A percentile compares a stretch with the other conserved stretches of the same genome.
Evolutionary conservation across 2,797 vertebrate species (phyloP).

Genomic region (Furcifer pardalis): DNA sequence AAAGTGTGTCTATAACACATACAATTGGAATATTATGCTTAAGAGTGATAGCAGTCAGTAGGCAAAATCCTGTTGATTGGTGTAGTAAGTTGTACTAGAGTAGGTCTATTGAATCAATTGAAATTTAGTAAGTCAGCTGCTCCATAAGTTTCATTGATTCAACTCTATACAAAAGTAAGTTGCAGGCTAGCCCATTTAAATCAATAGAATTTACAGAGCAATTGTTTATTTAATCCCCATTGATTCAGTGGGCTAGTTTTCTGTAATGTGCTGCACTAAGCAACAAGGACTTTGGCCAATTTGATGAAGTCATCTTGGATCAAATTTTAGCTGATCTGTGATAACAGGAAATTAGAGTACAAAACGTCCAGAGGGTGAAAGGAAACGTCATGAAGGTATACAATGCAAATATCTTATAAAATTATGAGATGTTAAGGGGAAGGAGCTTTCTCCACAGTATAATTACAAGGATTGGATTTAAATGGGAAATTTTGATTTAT

Average conservation of each 20-base stretch:
- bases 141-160: too few species aligned
- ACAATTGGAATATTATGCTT: background rate
- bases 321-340: background rate
- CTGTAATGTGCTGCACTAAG: too few species aligned
- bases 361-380: background rate
- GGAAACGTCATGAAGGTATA: background rate
- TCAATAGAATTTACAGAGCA: too few species aligned
- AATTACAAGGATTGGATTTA: background rate
- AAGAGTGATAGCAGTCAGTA: background rate
- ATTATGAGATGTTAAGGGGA: background rate
- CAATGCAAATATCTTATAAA: background rate
- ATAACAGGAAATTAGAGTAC: background rate
- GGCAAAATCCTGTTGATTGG: too few species aligned
- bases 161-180: too few species aligned
- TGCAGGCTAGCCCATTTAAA: too few species aligned
- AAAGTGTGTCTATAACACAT: background rate
- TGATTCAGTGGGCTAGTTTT: too few species aligned
- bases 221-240: too few species aligned
- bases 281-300: background rate
- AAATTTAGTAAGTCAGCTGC: too few species aligned
- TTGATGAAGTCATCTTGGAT: background rate
- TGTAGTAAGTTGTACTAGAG: too few species aligned
- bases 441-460: background rate
- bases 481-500: too few species aligned
- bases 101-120: too few species aligned